Conservation (phyloP, 2,888 invertebrate species). For the Clanis bilineata region DNA sequence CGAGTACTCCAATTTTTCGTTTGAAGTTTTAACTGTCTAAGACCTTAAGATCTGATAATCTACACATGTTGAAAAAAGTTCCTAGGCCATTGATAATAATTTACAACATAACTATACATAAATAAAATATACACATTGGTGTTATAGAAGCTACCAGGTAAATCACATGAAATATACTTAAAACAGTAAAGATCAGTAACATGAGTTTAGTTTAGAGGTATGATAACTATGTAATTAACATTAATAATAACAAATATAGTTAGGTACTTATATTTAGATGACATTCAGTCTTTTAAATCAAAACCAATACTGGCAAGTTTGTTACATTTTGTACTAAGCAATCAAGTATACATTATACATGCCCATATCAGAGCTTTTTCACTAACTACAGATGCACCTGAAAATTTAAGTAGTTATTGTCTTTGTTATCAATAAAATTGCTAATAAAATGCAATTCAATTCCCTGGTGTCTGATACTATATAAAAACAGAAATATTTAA, state of each 20-base stretch:
- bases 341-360: constrained; percentile 56
- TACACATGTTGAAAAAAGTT: neutral
- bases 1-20: no score
- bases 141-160: constrained; percentile 44
- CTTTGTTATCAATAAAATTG: neutral
- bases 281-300: constrained; percentile 81
- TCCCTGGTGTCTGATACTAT: neutral
- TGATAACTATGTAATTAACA: constrained; percentile 53
- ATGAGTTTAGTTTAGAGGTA: constrained; percentile 23
- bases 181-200: constrained; percentile 33
- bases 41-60: no score
- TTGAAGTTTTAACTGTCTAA: no score
- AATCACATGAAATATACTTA: constrained; percentile 37
- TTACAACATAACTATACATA: constrained; percentile 16
- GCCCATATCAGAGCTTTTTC: constrained; percentile 61
- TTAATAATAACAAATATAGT: constrained; percentile 64
- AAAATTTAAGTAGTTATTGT: constrained; percentile 10
- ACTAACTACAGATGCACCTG: constrained; percentile 52
- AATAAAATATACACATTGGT: constrained; percentile 21
- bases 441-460: neutral
- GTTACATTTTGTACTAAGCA: constrained; percentile 80
- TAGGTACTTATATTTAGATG: constrained; percentile 64
- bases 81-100: neutral
- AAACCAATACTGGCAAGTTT: constrained; percentile 83
- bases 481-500: neutral